phyloP scores from a whole-genome alignment of 2,113 vertebrate genomes.

The Pelecanoides urinatrix region DNA sequence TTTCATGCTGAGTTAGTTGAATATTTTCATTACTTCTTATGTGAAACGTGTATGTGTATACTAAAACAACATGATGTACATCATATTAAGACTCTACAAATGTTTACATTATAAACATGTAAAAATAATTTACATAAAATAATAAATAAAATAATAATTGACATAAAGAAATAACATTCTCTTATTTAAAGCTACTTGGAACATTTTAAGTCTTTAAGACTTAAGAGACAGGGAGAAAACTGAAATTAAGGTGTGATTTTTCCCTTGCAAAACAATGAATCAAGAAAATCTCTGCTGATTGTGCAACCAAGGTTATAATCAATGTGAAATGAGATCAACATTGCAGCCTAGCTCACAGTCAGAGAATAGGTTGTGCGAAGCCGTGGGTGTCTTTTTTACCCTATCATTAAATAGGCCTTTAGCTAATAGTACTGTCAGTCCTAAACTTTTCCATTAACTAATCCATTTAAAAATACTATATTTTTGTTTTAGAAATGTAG shows the following conservation, averaged over 20 bases:
- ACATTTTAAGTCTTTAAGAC: background rate
- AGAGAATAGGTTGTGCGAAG: background rate
- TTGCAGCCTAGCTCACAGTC: background rate
- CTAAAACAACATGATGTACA: background rate
- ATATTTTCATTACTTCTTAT: background rate
- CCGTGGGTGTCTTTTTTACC: background rate
- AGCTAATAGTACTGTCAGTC: background rate
- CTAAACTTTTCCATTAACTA: background rate
- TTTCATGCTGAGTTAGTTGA: background rate
- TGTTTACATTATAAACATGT: background rate
- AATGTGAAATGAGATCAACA: background rate
- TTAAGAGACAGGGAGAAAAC: background rate
- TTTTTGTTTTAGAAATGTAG: background rate
- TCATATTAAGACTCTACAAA: background rate
- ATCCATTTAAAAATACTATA: background rate
- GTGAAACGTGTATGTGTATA: background rate
- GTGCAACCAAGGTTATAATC: background rate
- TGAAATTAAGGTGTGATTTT: background rate
- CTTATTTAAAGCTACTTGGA: background rate
- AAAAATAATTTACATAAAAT: background rate
- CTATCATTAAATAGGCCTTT: background rate
- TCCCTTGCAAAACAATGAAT: background rate
- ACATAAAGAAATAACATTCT: background rate
- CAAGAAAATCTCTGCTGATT: background rate
- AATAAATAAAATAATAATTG: background rate